phyloP scores from a whole-genome alignment of 2,113 vertebrate genomes.

The Coreoperca whiteheadi region DNA sequence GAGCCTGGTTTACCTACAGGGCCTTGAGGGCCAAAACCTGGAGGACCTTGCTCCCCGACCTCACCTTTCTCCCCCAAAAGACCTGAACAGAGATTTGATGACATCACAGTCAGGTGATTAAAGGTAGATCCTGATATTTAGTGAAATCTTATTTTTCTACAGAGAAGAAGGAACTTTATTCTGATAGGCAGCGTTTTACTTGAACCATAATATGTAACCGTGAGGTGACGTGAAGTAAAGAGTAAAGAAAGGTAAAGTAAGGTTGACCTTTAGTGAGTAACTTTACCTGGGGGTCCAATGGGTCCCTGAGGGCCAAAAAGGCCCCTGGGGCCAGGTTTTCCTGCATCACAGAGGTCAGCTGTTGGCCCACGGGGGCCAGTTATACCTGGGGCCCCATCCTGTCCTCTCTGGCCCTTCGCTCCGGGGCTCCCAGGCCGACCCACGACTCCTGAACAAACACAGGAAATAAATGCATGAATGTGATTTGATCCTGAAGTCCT shows the following conservation, averaged over 20 bases:
- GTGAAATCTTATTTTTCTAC: no score
- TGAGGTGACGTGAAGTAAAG: no score
- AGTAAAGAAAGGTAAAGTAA: no score
- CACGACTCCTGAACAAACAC: conserved; percentile 40
- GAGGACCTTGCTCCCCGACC: conserved; percentile 51
- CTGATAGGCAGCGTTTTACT: no score
- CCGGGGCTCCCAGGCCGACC: conserved; percentile 62
- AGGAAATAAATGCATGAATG: not conserved
- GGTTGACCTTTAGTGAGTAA: no score
- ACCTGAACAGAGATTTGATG: conserved; percentile 59
- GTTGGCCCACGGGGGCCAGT: conserved; percentile 50
- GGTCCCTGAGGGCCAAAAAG: conserved; percentile 57
- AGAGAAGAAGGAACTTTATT: no score
- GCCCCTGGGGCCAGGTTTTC: conserved; percentile 56
- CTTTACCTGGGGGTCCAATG: conserved; percentile 71
- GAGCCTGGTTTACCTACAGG: conserved; percentile 66
- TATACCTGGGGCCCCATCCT: conserved; percentile 52
- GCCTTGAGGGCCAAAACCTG: conserved; percentile 71
- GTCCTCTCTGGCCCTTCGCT: conserved; percentile 62
- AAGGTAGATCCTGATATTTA: no score
- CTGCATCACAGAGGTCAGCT: conserved; percentile 44
- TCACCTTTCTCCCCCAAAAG: conserved; percentile 73
- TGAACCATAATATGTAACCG: no score
- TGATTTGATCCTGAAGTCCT: not conserved
- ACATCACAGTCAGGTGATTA: not conserved